These are phyloP conservation scores for Anthophora plumipes DNA, from an alignment of 2,888 invertebrate species.

Conservation along the genomic window DNA sequence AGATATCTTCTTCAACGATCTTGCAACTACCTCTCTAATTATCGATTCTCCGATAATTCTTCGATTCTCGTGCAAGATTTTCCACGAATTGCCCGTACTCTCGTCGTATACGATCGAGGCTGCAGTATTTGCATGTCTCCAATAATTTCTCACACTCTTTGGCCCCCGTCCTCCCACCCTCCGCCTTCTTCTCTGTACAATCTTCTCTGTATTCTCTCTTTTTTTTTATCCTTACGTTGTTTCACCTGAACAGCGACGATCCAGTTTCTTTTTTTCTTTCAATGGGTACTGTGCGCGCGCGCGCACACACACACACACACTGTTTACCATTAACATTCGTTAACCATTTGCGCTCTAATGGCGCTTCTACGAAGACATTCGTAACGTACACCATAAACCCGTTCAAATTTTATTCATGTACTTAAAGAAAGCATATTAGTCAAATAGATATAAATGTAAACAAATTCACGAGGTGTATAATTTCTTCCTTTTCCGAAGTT, in stretches of 20 bases:
- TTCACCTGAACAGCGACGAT: conserved; percentile 18
- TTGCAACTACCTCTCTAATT: too few species aligned
- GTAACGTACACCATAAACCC: too few species aligned
- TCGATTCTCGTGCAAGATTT: neutral
- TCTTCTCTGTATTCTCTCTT: conserved; percentile 52
- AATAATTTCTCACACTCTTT: conserved; percentile 43
- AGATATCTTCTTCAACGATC: too few species aligned
- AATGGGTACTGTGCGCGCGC: conserved; percentile 1
- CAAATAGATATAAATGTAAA: too few species aligned
- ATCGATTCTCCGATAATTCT: too few species aligned
- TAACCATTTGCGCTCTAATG: too few species aligned
- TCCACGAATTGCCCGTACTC: neutral
- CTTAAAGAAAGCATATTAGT: too few species aligned
- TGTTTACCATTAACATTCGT: neutral
- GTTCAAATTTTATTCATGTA: too few species aligned
- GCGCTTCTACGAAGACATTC: too few species aligned
- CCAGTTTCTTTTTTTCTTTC: conserved; percentile 15
- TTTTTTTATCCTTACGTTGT: conserved; percentile 53
- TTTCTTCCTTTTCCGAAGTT: too few species aligned
- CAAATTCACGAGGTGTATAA: too few species aligned
- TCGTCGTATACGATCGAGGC: conserved; percentile 54
- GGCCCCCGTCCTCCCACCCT: neutral
- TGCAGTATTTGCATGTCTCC: conserved; percentile 64
- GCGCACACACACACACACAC: neutral
- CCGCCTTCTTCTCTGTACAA: conserved; percentile 44